Base-by-base conservation (phyloP, 2,888 invertebrate genomes). In the Rhagonycha fulva region DNA sequence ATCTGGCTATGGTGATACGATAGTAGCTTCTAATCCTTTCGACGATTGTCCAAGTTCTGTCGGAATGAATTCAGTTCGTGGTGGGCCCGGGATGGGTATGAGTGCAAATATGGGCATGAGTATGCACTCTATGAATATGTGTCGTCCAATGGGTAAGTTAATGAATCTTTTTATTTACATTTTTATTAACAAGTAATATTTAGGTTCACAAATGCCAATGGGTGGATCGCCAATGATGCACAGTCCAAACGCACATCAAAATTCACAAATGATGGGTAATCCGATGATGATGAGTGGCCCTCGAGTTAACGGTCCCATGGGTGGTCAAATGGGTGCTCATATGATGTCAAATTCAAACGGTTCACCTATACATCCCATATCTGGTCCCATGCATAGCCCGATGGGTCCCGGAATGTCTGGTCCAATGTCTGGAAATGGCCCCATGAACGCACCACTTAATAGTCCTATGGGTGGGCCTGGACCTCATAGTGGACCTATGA, bases 11-110 rank as follows among this genome's bases (percentile, higher is more conserved):
- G 97, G 97, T 60, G 97, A 97, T 86, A 97, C 97, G 76, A 96
- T 98, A 85, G 94, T 97, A 78, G 97, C 97, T 75, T 96, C 96
- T 79, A 98, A 98, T 89, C 97, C 97, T 61, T 98, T 98, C 87
- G 97, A 98, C 88, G 97, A 98, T 87, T 95, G 95, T 72, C 95
- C 95, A 69, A 92, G 85, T 81, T 85, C 84, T 67, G 85, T 88
- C 70, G 87, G 85, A 80, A 86, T 88, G 82, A 85, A 82, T 80
- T 84, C 86, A 82, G 84, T 84, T 30, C 82, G 87, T 68, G 84
- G 82, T 77, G 83, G 84, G 14, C 83, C 85, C 62, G 86, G 83
- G 5, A 87, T 87, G 86, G 87, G 86, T 4, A 86, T 88, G 86
- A 85, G 86, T 19, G 83, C 84, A 9, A 84, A 82, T 73, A 87